These are phyloP conservation scores for Strigops habroptila DNA, from an alignment of 2,113 vertebrate species.

Conservation along the genomic window DNA sequence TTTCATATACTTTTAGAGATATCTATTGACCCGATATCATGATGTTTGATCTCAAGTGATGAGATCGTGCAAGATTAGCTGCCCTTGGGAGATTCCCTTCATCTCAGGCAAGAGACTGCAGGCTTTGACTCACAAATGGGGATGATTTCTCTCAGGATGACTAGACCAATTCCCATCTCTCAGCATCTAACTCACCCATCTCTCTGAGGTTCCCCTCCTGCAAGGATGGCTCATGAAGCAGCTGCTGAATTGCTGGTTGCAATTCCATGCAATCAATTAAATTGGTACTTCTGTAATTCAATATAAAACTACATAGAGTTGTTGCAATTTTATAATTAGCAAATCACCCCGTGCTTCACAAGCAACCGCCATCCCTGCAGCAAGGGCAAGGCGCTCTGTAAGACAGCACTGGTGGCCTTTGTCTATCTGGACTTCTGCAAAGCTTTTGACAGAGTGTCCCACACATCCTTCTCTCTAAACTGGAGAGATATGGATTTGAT, in stretches of 20 bases:
- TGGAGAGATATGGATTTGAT: not conserved
- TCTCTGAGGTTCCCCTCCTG: slow-evolving; percentile 8
- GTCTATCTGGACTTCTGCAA: not conserved
- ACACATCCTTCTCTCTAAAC: not conserved
- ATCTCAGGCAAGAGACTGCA: slow-evolving; percentile 26
- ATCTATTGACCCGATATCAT: slow-evolving; percentile 19
- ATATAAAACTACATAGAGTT: not conserved
- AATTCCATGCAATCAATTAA: not conserved
- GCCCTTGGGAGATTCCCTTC: slow-evolving; percentile 52
- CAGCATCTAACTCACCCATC: slow-evolving; percentile 12
- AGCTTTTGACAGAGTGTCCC: not conserved
- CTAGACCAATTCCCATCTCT: slow-evolving; percentile 9
- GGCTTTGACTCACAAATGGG: slow-evolving; percentile 48
- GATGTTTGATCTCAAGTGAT: slow-evolving; percentile 32
- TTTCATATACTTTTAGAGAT: slow-evolving; percentile 1
- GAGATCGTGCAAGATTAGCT: slow-evolving; percentile 21
- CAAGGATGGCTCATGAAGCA: not conserved
- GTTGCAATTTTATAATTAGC: not conserved
- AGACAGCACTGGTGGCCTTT: not conserved
- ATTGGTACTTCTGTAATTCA: not conserved
- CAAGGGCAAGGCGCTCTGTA: not conserved
- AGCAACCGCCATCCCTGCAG: not conserved
- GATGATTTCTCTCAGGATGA: slow-evolving; percentile 47
- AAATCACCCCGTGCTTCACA: not conserved
- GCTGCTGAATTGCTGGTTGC: slow-evolving; percentile 23